Percentiles rank a stretch among this genome's conserved stretches.
Conservation (phyloP, 2,797 vertebrate species). For the Microchirus variegatus region DNA sequence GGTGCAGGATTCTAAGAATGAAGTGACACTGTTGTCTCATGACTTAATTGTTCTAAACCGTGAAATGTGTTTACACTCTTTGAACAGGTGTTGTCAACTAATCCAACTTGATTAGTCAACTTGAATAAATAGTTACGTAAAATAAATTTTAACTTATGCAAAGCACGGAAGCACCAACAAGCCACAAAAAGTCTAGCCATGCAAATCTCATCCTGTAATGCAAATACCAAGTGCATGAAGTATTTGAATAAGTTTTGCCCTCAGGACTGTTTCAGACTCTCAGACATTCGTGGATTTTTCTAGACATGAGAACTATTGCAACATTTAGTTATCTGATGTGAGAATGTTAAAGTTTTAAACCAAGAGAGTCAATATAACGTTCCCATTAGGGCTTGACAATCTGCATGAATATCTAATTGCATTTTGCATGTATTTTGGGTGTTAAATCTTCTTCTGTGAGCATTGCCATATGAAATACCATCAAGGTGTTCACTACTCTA, state of each 20-base stretch:
- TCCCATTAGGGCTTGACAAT: too few species aligned
- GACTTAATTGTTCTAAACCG: too few species aligned
- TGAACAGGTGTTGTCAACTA: too few species aligned
- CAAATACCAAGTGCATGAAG: conserved; percentile 1
- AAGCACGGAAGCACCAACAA: conserved; percentile 16
- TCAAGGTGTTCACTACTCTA: too few species aligned
- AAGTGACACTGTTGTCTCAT: conserved; percentile 8
- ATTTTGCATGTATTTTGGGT: too few species aligned
- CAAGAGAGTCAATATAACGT: too few species aligned
- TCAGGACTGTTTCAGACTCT: neutral
- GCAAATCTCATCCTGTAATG: conserved; percentile 23
- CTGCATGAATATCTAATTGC: too few species aligned
- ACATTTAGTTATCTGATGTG: conserved; percentile 16
- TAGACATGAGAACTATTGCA: neutral
- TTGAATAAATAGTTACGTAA: neutral
- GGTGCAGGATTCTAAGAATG: conserved; percentile 17
- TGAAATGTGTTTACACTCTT: neutral
- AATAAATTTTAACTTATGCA: conserved; percentile 20
- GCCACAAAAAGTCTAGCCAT: conserved; percentile 10
- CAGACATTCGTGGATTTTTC: conserved; percentile 9
- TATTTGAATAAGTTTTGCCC: conserved; percentile 28
- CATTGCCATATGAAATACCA: too few species aligned
- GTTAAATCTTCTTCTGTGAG: too few species aligned
- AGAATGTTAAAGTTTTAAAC: too few species aligned
- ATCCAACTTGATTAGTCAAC: neutral